Conservation (phyloP, 2,888 invertebrate genomes). For the Drosophila borborema region DNA sequence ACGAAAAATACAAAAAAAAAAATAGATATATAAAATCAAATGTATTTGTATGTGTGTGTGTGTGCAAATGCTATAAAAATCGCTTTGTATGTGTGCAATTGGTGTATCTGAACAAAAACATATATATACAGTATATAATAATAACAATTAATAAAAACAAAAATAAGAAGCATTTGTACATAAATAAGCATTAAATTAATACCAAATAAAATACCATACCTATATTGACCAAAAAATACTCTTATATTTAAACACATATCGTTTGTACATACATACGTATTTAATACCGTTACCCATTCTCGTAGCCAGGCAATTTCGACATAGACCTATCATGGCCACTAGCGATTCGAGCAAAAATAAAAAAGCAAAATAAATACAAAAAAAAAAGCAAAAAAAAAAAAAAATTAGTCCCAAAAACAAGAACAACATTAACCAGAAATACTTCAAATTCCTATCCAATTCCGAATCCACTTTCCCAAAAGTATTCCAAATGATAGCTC, state of each 20-base stretch:
- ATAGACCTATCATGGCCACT: conserved; percentile 31
- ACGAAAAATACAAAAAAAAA: conserved; percentile 28
- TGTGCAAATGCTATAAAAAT: conserved; percentile 12
- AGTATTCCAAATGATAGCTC: conserved; percentile 16
- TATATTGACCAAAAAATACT: conserved; percentile 13
- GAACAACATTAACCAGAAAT: conserved; percentile 15
- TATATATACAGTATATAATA: too few species aligned
- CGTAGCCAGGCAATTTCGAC: conserved; percentile 46
- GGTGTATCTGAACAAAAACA: background rate
- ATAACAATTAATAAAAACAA: background rate
- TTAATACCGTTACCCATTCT: conserved; percentile 31
- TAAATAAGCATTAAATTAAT: conserved; percentile 14
- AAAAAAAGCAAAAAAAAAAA: background rate
- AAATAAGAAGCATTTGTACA: conserved; percentile 25
- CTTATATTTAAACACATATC: conserved; percentile 24
- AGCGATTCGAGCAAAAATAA: conserved; percentile 35
- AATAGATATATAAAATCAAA: conserved; percentile 2
- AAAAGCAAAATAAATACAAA: background rate
- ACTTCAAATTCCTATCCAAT: conserved; percentile 27
- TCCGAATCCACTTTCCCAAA: conserved; percentile 8
- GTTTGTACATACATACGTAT: conserved; percentile 19
- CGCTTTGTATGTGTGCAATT: conserved; percentile 33
- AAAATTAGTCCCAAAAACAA: conserved; percentile 10
- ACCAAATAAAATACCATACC: conserved; percentile 21
- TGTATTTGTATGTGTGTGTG: conserved; percentile 7